Evolutionary conservation across 2,797 vertebrate genomes (phyloP).

Genomic region (Calcarius lapponicus): DNA sequence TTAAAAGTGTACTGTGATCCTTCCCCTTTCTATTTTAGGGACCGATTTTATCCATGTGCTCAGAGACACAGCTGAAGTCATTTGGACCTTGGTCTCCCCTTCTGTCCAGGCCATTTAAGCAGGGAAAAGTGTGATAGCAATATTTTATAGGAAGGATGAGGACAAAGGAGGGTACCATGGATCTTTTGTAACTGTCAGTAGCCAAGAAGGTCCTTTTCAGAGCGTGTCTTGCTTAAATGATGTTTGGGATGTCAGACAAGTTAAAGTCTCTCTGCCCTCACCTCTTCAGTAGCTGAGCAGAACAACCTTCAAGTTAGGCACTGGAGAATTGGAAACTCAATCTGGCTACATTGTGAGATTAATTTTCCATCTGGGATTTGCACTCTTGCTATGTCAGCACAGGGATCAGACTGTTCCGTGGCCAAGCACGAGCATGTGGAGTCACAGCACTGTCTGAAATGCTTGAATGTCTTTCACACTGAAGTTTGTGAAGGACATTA

Average conservation of each 20-base stretch:
- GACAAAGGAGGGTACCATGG: background rate
- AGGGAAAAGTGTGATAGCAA: constrained; percentile 11
- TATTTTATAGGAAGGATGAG: constrained; percentile 39
- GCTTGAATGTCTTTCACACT: constrained; percentile 4
- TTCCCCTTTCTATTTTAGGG: constrained; percentile 63
- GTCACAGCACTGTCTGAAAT: constrained; percentile 49
- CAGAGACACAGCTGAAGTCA: constrained; percentile 41
- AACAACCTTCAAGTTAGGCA: constrained; percentile 57
- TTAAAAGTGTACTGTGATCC: constrained; percentile 11
- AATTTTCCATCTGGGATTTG: constrained; percentile 76
- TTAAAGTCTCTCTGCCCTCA: constrained; percentile 32
- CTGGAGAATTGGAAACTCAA: constrained; percentile 70
- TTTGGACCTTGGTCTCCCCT: constrained; percentile 43
- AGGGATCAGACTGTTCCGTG: constrained; percentile 72
- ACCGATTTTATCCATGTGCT: background rate
- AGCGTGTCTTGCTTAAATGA: background rate
- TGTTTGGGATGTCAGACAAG: constrained; percentile 34
- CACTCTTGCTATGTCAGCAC: constrained; percentile 68
- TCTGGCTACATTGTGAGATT: constrained; percentile 62
- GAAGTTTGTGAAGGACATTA: constrained; percentile 52
- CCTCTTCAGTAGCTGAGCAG: constrained; percentile 45
- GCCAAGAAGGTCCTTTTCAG: constrained; percentile 4
- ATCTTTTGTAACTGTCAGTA: constrained; percentile 11
- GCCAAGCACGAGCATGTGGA: constrained; percentile 47
- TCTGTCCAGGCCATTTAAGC: constrained; percentile 26